Conservation (phyloP, 35 echinoderm and acorn worm species). For the Strongylocentrotus purpuratus region DNA sequence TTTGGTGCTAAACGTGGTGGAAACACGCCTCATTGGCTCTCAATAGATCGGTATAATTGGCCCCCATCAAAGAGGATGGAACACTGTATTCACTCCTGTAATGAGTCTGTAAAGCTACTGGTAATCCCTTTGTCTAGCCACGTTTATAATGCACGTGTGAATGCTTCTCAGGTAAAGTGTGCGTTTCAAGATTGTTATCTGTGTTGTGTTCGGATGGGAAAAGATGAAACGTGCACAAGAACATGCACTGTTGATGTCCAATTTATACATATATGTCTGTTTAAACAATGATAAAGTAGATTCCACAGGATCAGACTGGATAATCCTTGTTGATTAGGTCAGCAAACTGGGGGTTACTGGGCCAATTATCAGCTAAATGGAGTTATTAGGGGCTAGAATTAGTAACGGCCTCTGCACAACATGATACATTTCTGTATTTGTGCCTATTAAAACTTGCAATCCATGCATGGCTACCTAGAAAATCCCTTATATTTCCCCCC, state of each 20-base stretch:
- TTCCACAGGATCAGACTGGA: background rate
- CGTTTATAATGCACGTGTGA: background rate
- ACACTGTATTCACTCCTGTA: background rate
- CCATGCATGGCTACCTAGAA: too few relatives aligned
- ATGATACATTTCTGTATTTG: too few relatives aligned
- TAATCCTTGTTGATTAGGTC: background rate
- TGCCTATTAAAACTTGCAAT: too few relatives aligned
- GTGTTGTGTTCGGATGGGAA: background rate
- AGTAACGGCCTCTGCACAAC: too few relatives aligned
- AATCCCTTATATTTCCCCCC: too few relatives aligned
- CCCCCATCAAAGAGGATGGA: background rate
- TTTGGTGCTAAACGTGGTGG: background rate
- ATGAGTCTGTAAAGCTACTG: background rate
- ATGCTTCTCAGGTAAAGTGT: background rate
- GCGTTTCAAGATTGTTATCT: background rate
- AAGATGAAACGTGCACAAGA: background rate
- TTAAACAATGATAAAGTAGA: constrained; percentile 13
- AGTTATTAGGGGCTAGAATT: background rate
- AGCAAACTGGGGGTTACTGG: background rate
- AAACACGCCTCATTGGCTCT: background rate
- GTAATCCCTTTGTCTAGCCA: background rate
- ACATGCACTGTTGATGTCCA: background rate
- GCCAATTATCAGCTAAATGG: background rate
- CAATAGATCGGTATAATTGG: background rate
- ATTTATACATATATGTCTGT: background rate